These are phyloP conservation scores for Dicroscelio sp. DNA, from an alignment of 2,888 invertebrate genomes.

Conservation along the genomic window DNA sequence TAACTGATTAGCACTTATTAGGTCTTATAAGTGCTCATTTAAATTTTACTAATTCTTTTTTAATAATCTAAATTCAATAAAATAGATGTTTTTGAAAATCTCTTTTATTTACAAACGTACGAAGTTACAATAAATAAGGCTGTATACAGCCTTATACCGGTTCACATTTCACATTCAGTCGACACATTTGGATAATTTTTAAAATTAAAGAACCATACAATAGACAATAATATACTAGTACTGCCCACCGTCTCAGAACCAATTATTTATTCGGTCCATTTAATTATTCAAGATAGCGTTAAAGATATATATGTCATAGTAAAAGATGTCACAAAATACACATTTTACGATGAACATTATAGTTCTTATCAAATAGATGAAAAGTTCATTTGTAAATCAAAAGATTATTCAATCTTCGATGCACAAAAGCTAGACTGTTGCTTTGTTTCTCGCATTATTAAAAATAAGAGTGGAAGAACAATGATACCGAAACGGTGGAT, in stretches of 20 bases:
- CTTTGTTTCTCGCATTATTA: slow-evolving; percentile 2
- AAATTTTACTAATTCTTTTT: no score
- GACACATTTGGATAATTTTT: no score
- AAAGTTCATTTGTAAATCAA: not conserved
- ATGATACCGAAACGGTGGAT: slow-evolving; percentile 7
- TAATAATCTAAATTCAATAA: no score
- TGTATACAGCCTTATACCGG: not conserved
- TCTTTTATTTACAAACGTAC: no score
- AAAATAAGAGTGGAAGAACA: not conserved
- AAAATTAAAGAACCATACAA: not conserved
- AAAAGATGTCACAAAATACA: not conserved
- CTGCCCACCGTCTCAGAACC: not conserved
- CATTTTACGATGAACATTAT: slow-evolving; percentile 21
- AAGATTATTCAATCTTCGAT: not conserved
- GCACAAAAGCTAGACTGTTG: not conserved
- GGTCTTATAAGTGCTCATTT: no score
- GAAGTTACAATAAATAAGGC: no score
- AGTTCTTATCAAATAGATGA: not conserved
- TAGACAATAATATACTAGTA: not conserved
- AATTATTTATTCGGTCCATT: not conserved
- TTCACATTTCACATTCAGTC: not conserved
- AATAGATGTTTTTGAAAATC: no score
- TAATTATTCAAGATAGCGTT: not conserved
- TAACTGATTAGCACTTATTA: no score
- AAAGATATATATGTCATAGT: not conserved